phyloP scores from a whole-genome alignment of 2,797 vertebrate genomes.

The Channallabes apus region DNA sequence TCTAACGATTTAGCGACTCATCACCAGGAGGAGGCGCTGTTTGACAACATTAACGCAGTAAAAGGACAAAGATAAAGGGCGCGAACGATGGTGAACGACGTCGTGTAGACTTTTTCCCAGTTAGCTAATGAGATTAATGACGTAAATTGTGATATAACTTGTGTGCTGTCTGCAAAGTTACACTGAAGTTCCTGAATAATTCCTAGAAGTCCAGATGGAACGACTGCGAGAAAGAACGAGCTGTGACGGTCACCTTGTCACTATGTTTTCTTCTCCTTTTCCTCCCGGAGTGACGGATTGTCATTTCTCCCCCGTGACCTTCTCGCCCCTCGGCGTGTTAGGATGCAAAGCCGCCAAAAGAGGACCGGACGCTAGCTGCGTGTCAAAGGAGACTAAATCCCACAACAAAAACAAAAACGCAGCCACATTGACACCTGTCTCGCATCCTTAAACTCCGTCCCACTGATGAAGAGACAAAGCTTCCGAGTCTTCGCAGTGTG shows the following conservation, averaged over 20 bases:
- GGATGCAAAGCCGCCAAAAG: slow-evolving; percentile 1
- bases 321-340: neutral
- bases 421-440: slow-evolving; percentile 62
- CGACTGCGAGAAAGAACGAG: neutral
- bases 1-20: neutral
- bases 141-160: neutral
- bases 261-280: slow-evolving; percentile 43
- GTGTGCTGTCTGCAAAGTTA: neutral
- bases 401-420: slow-evolving; percentile 68
- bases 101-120: neutral
- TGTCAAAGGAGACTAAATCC: slow-evolving; percentile 71
- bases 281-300: slow-evolving; percentile 64
- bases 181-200: neutral
- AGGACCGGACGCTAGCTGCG: slow-evolving; percentile 56
- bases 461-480: slow-evolving; percentile 49
- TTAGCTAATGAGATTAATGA: neutral
- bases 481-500: slow-evolving; percentile 52
- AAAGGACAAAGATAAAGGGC: no score
- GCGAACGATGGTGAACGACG: neutral
- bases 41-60: neutral
- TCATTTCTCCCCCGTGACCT: slow-evolving; percentile 54
- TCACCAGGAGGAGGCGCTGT: slow-evolving; percentile 12
- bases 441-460: slow-evolving; percentile 62
- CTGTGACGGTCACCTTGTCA: slow-evolving; percentile 68
- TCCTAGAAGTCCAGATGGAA: slow-evolving; percentile 32